phyloP scores from a whole-genome alignment of 1,140 invertebrate species.

The Drosophila mojavensis region DNA sequence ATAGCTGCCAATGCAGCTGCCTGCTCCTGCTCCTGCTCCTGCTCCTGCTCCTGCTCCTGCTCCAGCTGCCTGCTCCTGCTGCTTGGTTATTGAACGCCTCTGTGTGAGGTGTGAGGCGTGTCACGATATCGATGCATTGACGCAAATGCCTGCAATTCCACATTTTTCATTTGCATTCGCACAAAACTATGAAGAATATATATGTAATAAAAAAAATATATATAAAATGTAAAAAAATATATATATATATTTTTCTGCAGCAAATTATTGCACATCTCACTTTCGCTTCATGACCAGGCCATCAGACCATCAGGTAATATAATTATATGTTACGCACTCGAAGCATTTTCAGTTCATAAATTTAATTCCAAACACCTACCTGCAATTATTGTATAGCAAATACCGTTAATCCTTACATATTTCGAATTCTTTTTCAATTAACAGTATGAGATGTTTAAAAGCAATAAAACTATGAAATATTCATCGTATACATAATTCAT shows the following conservation, averaged over 20 bases:
- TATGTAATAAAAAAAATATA: constrained; percentile 1
- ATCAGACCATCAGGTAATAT: constrained; percentile 1
- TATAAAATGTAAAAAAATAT: constrained; percentile 2
- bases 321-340: no score
- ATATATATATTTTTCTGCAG: constrained; percentile 17
- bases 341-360: no score
- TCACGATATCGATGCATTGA: constrained; percentile 73
- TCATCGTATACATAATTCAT: no score
- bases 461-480: not conserved
- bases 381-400: no score
- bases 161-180: constrained; percentile 32
- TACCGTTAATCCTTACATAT: no score
- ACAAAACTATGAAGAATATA: not conserved
- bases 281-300: constrained; percentile 49
- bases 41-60: not conserved
- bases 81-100: constrained; percentile 20
- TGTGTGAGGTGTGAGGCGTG: constrained; percentile 8
- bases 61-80: constrained; percentile 22
- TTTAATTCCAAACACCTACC: no score
- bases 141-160: constrained; percentile 54
- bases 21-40: not conserved
- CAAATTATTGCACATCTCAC: constrained; percentile 53
- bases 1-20: constrained; percentile 25
- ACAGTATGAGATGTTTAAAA: not conserved
- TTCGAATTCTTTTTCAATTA: not conserved